Conservation (phyloP, 2,113 vertebrate species). For the Vulpes ferrilata region DNA sequence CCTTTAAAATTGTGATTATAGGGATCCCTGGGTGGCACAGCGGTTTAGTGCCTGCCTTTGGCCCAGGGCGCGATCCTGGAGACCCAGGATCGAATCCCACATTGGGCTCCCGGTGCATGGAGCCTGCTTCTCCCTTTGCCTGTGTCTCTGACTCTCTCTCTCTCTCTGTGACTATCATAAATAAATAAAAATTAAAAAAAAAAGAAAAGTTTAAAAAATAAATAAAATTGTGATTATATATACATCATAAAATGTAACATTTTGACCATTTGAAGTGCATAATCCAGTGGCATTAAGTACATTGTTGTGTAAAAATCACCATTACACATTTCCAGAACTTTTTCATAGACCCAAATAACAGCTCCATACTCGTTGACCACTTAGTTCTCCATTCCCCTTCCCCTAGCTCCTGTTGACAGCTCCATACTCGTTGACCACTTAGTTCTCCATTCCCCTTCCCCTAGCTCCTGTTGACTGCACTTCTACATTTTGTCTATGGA, state of each 20-base stretch:
- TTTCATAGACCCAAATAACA: not conserved
- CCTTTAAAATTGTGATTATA: too few relatives aligned
- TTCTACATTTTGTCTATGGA: not conserved
- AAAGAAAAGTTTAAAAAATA: too few relatives aligned
- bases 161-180: too few relatives aligned
- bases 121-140: too few relatives aligned
- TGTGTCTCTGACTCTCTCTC: too few relatives aligned
- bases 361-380: not conserved
- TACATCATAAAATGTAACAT: not conserved
- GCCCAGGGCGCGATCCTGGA: too few relatives aligned
- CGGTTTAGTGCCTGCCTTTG: too few relatives aligned
- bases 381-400: not conserved
- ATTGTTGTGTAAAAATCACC: not conserved
- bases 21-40: too few relatives aligned
- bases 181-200: too few relatives aligned
- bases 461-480: not conserved
- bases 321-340: not conserved
- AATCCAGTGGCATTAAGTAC: not conserved
- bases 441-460: not conserved
- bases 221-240: not conserved
- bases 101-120: too few relatives aligned
- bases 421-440: not conserved
- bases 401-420: not conserved
- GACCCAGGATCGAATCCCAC: too few relatives aligned
- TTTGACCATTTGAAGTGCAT: not conserved